Percentiles rank a stretch among this genome's conserved stretches.
These are phyloP conservation scores for Pemphredon lugubris DNA, from an alignment of 2,888 invertebrate genomes.

Conservation along the genomic window DNA sequence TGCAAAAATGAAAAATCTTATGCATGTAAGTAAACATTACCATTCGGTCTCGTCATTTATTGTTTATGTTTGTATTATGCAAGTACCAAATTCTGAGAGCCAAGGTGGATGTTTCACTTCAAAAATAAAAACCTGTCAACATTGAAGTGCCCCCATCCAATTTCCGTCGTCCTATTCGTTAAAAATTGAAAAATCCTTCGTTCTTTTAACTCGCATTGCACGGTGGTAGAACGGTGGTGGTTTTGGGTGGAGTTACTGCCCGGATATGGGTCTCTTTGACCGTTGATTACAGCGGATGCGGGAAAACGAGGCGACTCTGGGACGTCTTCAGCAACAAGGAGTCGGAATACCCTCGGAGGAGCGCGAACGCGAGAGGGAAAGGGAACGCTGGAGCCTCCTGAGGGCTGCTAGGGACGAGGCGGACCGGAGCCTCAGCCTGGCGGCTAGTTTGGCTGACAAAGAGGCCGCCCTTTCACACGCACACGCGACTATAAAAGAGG, in stretches of 20 bases:
- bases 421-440: constrained; percentile 91
- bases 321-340: constrained; percentile 93
- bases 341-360: constrained; percentile 94
- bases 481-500: constrained; percentile 92
- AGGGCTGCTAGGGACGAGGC: constrained; percentile 95
- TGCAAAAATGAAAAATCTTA: too few species aligned
- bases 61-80: too few species aligned
- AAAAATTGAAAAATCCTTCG: too few species aligned
- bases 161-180: too few species aligned
- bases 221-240: constrained; percentile 75
- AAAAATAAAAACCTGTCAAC: too few species aligned
- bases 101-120: too few species aligned
- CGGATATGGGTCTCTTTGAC: constrained; percentile 78
- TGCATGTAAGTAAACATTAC: too few species aligned
- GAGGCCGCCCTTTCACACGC: constrained; percentile 93
- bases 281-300: constrained; percentile 86
- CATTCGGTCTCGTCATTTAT: too few species aligned
- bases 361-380: constrained; percentile 88
- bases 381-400: constrained; percentile 93
- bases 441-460: constrained; percentile 92
- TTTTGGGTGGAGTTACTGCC: constrained; percentile 77
- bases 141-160: too few species aligned
- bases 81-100: too few species aligned
- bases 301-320: constrained; percentile 89
- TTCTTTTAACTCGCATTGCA: too few species aligned